phyloP scores from a whole-genome alignment of 2,888 invertebrate genomes.

The Rutpela maculata region DNA sequence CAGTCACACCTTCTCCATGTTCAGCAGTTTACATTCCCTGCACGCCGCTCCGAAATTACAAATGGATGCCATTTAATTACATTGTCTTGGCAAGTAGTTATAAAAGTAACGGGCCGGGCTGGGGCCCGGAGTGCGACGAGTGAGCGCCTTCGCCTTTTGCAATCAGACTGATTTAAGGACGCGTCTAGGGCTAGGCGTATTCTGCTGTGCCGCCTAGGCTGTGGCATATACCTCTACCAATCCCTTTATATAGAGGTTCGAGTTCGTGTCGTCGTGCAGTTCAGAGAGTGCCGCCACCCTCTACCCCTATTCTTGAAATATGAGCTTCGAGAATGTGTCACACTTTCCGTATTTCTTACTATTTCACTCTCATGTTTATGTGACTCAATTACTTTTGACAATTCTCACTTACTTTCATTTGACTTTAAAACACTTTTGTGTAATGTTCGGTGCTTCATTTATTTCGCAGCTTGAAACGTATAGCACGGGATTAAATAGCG shows the following conservation, averaged over 20 bases:
- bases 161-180: conserved; percentile 70
- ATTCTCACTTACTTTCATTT: conserved; percentile 56
- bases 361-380: conserved; percentile 64
- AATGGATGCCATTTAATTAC: conserved; percentile 75
- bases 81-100: conserved; percentile 74
- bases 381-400: conserved; percentile 63
- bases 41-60: conserved; percentile 74
- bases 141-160: conserved; percentile 57
- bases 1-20: conserved; percentile 74
- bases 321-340: conserved; percentile 45
- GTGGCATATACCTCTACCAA: conserved; percentile 24
- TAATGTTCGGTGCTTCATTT: conserved; percentile 53
- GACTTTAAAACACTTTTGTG: conserved; percentile 52
- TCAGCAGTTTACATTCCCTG: conserved; percentile 73
- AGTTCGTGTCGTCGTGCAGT: conserved; percentile 39
- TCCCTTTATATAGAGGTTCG: conserved; percentile 39
- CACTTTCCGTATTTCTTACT: conserved; percentile 56
- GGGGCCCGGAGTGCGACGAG: conserved; percentile 46
- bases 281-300: conserved; percentile 27
- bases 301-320: conserved; percentile 36
- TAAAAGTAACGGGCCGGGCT: conserved; percentile 72
- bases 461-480: conserved; percentile 49
- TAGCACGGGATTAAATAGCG: conserved; percentile 55
- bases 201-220: conserved; percentile 39
- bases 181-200: conserved; percentile 59